phyloP scores from a whole-genome alignment of 2,113 vertebrate genomes.

The Hepsetus odoe region DNA sequence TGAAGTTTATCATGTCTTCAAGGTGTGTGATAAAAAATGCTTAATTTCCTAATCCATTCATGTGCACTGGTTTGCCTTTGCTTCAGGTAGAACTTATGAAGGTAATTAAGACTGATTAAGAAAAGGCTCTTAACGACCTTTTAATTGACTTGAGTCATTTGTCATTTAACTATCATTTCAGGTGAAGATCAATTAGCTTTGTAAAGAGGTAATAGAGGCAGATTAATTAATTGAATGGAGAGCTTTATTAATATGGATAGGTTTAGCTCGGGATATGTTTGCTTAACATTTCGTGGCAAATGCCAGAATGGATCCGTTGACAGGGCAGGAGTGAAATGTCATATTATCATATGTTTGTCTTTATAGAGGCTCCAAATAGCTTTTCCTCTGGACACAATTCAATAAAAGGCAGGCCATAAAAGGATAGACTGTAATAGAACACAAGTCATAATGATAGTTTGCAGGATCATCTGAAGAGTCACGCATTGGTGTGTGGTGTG shows the following conservation, averaged over 20 bases:
- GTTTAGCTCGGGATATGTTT: slow-evolving; percentile 45
- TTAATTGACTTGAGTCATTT: slow-evolving; percentile 39
- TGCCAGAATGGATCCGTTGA: slow-evolving; percentile 57
- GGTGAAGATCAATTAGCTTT: slow-evolving; percentile 40
- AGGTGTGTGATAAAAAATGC: slow-evolving; percentile 9
- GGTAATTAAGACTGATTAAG: slow-evolving; percentile 44
- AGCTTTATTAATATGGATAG: slow-evolving; percentile 53
- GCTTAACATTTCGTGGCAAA: slow-evolving; percentile 60
- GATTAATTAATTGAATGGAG: slow-evolving; percentile 48
- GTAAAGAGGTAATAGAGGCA: slow-evolving; percentile 15
- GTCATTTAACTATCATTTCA: slow-evolving; percentile 35
- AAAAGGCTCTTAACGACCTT: slow-evolving; percentile 41
- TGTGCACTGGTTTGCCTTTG: slow-evolving; percentile 19
- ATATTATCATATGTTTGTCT: slow-evolving; percentile 59
- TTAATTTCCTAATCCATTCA: slow-evolving; percentile 24
- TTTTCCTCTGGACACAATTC: slow-evolving; percentile 45
- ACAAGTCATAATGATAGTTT: slow-evolving; percentile 25
- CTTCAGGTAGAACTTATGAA: slow-evolving; percentile 31
- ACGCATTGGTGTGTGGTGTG: slow-evolving; percentile 25
- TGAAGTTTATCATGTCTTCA: not conserved
- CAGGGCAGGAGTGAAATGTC: slow-evolving; percentile 53
- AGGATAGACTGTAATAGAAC: slow-evolving; percentile 22
- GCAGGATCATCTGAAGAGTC: slow-evolving; percentile 23
- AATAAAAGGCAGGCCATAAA: slow-evolving; percentile 31
- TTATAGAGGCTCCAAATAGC: slow-evolving; percentile 47